phyloP scores from a whole-genome alignment of 1,140 invertebrate species.

The Drosophila paulistorum region DNA sequence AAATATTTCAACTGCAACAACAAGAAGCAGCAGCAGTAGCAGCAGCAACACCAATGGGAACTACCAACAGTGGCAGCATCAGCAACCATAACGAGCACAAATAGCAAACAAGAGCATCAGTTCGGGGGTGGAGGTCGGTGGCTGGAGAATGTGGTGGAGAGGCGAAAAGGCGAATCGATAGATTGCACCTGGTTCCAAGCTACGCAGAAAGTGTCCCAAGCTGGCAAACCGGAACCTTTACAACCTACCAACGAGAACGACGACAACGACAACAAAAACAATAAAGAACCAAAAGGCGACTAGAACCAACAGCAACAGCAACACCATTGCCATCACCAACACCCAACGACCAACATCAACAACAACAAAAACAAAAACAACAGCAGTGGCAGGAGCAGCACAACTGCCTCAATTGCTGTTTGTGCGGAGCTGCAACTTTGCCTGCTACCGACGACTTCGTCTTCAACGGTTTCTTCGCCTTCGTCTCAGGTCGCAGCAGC shows the following conservation, averaged over 20 bases:
- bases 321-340: neutral
- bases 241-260: slow-evolving; percentile 38
- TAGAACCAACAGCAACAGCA: slow-evolving; percentile 19
- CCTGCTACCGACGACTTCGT: slow-evolving; percentile 39
- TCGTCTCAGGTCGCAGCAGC: slow-evolving; percentile 37
- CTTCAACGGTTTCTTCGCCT: slow-evolving; percentile 15
- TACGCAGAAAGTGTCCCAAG: slow-evolving; percentile 72
- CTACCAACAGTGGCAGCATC: slow-evolving; percentile 42
- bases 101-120: slow-evolving; percentile 63
- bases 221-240: slow-evolving; percentile 47
- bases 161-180: slow-evolving; percentile 67
- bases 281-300: slow-evolving; percentile 44
- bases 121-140: slow-evolving; percentile 3
- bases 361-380: slow-evolving; percentile 23
- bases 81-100: slow-evolving; percentile 71
- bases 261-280: slow-evolving; percentile 57
- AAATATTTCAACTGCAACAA: slow-evolving; percentile 81
- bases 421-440: slow-evolving; percentile 44
- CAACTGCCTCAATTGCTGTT: slow-evolving; percentile 12
- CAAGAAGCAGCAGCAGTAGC: slow-evolving; percentile 36
- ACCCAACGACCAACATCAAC: slow-evolving; percentile 10
- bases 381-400: slow-evolving; percentile 11
- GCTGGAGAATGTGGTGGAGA: slow-evolving; percentile 8
- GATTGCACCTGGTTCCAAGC: slow-evolving; percentile 73
- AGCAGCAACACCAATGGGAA: slow-evolving; percentile 39